Evolutionary conservation across 2,797 vertebrate genomes (phyloP).

Genomic region (Lepilemur septentrionalis): DNA sequence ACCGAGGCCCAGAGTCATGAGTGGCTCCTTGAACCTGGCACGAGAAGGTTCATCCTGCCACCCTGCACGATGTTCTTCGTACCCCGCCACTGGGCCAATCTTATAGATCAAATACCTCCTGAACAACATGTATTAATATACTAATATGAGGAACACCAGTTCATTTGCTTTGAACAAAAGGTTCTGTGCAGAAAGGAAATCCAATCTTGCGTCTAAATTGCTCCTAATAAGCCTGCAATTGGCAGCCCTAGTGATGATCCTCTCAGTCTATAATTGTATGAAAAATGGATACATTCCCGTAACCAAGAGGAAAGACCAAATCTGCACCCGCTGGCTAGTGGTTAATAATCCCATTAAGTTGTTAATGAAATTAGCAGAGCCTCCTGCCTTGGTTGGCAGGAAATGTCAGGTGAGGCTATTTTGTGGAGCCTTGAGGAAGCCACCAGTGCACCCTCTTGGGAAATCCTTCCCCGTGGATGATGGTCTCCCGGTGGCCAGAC

Average conservation of each 20-base stretch:
- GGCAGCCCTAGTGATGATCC: slow-evolving; percentile 39
- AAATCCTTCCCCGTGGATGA: not conserved
- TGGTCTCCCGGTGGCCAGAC: not conserved
- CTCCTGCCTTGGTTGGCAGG: slow-evolving; percentile 34
- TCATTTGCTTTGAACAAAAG: slow-evolving; percentile 69
- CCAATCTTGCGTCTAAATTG: slow-evolving; percentile 68
- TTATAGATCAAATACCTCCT: not conserved
- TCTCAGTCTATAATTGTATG: slow-evolving; percentile 55
- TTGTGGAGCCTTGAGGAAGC: not conserved
- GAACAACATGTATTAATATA: slow-evolving; percentile 43
- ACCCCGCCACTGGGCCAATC: not conserved
- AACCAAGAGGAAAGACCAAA: slow-evolving; percentile 58
- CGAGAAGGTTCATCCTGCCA: not conserved
- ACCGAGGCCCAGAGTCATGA: not conserved
- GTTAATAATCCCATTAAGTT: slow-evolving; percentile 70
- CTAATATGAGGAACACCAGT: slow-evolving; percentile 47
- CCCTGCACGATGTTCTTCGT: not conserved
- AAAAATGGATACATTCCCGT: slow-evolving; percentile 61
- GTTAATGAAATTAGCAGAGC: slow-evolving; percentile 64
- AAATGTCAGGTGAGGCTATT: not conserved
- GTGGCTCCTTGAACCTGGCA: no score
- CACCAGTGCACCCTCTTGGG: not conserved
- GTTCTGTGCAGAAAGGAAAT: slow-evolving; percentile 62
- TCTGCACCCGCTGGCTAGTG: slow-evolving; percentile 5
- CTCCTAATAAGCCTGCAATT: slow-evolving; percentile 61